A percentile compares a stretch with the other conserved stretches of the same genome.
phyloP scores from a whole-genome alignment of 2,888 invertebrate species.

The Pogonocherus hispidulus region DNA sequence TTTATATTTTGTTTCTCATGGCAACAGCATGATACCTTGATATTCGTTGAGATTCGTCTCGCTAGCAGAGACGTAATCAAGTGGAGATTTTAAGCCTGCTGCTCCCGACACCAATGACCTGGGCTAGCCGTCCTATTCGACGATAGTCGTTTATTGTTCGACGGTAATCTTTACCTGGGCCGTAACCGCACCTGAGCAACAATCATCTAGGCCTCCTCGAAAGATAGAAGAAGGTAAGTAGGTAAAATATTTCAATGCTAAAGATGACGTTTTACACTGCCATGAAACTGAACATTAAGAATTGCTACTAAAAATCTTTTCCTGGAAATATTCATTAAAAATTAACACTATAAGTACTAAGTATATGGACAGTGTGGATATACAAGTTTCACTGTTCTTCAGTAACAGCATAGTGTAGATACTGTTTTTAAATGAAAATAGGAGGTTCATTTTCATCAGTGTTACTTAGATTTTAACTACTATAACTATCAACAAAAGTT shows the following conservation, averaged over 20 bases:
- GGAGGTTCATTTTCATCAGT: no score
- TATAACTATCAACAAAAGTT: no score
- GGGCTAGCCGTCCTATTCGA: background rate
- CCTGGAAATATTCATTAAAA: no score
- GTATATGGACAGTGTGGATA: no score
- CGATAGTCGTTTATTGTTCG: background rate
- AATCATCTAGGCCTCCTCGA: background rate
- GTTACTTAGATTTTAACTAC: no score
- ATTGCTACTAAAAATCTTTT: no score
- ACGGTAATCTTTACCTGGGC: background rate
- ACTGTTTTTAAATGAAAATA: no score
- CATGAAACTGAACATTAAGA: no score
- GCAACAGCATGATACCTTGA: slow-evolving; percentile 3
- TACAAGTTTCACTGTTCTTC: no score
- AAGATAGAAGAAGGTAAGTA: background rate
- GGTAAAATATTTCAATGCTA: background rate
- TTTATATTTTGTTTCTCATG: slow-evolving; percentile 50
- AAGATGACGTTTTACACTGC: no score
- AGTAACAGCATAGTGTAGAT: no score
- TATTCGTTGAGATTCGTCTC: slow-evolving; percentile 9
- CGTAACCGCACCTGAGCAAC: background rate
- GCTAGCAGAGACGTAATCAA: slow-evolving; percentile 6
- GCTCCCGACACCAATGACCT: background rate
- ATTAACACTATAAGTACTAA: no score
- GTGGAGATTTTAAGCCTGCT: background rate